These are phyloP conservation scores for Triplophysa dalaica DNA, from an alignment of 2,113 vertebrate genomes.

Conservation along the genomic window DNA sequence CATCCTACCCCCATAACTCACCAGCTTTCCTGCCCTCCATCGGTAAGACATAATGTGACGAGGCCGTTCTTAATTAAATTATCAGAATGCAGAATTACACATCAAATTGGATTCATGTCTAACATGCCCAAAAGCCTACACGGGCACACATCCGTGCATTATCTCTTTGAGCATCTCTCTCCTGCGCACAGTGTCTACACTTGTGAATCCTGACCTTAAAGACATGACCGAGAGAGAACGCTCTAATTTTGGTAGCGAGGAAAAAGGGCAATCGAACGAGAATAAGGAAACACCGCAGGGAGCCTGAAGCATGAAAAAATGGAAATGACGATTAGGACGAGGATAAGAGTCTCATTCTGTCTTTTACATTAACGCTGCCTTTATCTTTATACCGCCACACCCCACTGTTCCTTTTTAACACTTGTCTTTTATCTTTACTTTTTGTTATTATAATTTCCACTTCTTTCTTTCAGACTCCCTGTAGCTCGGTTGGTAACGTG, in stretches of 20 bases:
- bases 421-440: conserved; percentile 53
- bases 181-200: conserved; percentile 39
- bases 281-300: conserved; percentile 39
- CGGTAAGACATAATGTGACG: conserved; percentile 35
- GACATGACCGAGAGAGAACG: conserved; percentile 17
- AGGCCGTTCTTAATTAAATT: conserved; percentile 49
- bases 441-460: conserved; percentile 45
- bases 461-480: conserved; percentile 13
- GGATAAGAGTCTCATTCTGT: conserved; percentile 32
- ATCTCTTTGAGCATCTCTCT: conserved; percentile 23
- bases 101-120: conserved; percentile 54
- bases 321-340: conserved; percentile 39
- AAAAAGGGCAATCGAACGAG: conserved; percentile 38
- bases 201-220: conserved; percentile 39
- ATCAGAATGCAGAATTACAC: conserved; percentile 49
- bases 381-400: not conserved
- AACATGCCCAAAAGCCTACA: conserved; percentile 42
- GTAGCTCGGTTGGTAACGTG: not conserved
- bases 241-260: conserved; percentile 42
- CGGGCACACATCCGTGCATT: conserved; percentile 30
- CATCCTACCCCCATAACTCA: not conserved
- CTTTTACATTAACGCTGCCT: conserved; percentile 10
- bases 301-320: conserved; percentile 31
- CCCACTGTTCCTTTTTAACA: not conserved
- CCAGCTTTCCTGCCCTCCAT: conserved; percentile 2